phyloP scores from a whole-genome alignment of 2,797 vertebrate species.

The Acridotheres tristis region DNA sequence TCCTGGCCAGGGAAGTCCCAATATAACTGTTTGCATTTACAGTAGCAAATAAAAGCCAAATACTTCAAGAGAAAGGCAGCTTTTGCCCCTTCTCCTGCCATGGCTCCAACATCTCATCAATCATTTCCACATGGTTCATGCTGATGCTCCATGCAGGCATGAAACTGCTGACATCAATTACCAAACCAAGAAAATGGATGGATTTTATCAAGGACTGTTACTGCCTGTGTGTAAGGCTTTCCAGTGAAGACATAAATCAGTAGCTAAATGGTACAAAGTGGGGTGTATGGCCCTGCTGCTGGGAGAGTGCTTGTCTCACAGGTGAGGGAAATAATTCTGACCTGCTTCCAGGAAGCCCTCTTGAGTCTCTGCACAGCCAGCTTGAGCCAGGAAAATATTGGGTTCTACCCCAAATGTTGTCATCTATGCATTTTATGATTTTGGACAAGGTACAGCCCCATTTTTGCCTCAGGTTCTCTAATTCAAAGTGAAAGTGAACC shows the following conservation, averaged over 20 bases:
- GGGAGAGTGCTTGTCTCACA: not conserved
- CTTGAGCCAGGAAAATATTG: not conserved
- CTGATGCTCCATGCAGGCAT: not conserved
- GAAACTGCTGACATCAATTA: not conserved
- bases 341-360: not conserved
- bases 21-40: not conserved
- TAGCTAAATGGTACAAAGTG: not conserved
- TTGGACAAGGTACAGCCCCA: not conserved
- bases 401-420: not conserved
- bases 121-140: not conserved
- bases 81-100: not conserved
- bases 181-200: not conserved
- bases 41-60: not conserved
- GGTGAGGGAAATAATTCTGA: not conserved
- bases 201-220: not conserved
- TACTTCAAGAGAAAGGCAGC: not conserved
- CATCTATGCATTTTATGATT: not conserved
- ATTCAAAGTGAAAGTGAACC: not conserved
- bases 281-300: not conserved
- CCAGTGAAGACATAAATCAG: not conserved
- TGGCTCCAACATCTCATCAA: not conserved
- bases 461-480: not conserved
- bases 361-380: not conserved
- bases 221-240: not conserved
- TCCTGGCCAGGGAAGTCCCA: not conserved